These are phyloP conservation scores for Phainopepla nitens DNA, from an alignment of 2,113 vertebrate genomes.

Conservation along the genomic window DNA sequence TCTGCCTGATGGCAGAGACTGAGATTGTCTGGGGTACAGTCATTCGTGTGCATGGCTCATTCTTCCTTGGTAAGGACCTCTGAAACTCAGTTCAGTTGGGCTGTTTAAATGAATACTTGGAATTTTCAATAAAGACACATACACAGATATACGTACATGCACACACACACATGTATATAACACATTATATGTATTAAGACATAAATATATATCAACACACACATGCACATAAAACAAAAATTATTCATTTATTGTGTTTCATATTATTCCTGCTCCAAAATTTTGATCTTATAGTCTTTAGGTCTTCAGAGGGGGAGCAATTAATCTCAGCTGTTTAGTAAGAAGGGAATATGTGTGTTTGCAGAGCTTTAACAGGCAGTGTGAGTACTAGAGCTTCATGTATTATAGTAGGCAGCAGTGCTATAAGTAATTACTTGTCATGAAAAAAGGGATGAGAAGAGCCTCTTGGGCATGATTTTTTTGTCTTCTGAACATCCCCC, in stretches of 20 bases:
- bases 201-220: not conserved
- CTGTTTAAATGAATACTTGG: not conserved
- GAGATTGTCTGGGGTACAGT: accelerated
- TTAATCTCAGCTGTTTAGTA: not conserved
- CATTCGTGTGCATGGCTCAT: not conserved
- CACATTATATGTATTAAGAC: not conserved
- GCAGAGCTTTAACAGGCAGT: not conserved
- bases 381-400: not conserved
- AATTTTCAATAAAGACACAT: not conserved
- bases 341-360: not conserved
- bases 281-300: not conserved
- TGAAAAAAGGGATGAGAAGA: not conserved
- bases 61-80: not conserved
- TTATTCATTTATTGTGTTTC: not conserved
- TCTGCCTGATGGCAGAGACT: not conserved
- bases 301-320: not conserved
- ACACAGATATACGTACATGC: not conserved
- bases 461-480: not conserved
- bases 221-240: not conserved
- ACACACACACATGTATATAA: too few species aligned
- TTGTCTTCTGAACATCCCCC: constrained; percentile 33
- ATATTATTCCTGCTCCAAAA: not conserved
- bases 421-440: not conserved
- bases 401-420: not conserved
- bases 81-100: not conserved